Evolutionary conservation across 2,113 vertebrate genomes (phyloP), one percentile per base, ranked within the genome.

Genomic region (Odontesthes bonariensis): DNA sequence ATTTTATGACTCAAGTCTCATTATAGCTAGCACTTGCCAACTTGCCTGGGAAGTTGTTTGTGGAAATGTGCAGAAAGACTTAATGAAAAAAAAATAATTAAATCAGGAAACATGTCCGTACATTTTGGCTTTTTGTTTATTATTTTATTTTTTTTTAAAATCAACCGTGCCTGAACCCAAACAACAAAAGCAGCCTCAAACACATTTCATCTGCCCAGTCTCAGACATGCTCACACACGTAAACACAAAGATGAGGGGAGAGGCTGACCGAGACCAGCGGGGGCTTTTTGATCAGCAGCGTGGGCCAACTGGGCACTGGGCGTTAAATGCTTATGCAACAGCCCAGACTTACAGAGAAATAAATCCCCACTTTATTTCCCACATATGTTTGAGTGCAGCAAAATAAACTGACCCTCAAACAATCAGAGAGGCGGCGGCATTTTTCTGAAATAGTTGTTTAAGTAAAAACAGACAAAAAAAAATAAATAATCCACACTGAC

Each of bases 301-400:
- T 27, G n/a, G 75, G 87, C 83, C 85, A 84, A 89, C 82, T 84
- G 86, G 77, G 83, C 83, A 86, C 49, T 82, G 84, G 86, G 86
- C n/a, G 70, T 84, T 65, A 85, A 80, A 83, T 69, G 85, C 84
- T 92, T 92, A 92, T 14, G 88, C 86, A 94, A 93, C 64, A 3
- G 70, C 58, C 57, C 76, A 20, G 75, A 89, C 85, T 88, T 85
- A 81, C 73, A 82, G 81, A 87, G 79, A 71, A 88, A 86, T 82
- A 88, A 93, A 90, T 88, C 86, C 79, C 73, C 66, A 84, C 77
- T 91, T 92, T 87, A 87, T 88, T 89, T 85, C 80, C 46, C 80
- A 86, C 92, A 92, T 87, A 90, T 88, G 89, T 79, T 85, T 56
- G 1, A 51, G 12, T 59, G 73, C 68, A 85, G 66, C 42, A 81